These are phyloP conservation scores for Hyposmocoma kahamanoa DNA, from an alignment of 1,140 invertebrate species.

Conservation along the genomic window DNA sequence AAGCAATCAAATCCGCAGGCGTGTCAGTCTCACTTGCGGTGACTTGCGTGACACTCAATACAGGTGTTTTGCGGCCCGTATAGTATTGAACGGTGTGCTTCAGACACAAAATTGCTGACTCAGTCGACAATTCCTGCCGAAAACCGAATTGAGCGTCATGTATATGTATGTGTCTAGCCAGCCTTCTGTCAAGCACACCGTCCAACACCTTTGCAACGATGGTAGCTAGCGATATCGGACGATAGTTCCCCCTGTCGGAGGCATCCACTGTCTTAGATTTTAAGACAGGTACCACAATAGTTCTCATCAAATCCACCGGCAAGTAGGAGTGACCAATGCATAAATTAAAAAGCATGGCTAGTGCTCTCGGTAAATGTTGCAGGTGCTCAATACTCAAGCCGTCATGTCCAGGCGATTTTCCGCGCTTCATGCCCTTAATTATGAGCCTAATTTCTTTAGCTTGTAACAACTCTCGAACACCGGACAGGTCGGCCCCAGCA, in stretches of 20 bases:
- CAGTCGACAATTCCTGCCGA: not conserved
- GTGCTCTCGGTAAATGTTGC: too few relatives aligned
- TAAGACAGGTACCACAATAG: not conserved
- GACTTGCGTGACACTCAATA: too few relatives aligned
- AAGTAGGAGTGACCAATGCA: not conserved
- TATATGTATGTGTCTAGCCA: not conserved
- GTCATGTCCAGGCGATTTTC: too few relatives aligned
- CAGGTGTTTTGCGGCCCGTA: too few relatives aligned
- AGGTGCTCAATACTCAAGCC: too few relatives aligned
- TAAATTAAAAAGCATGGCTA: not conserved
- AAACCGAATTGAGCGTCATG: not conserved
- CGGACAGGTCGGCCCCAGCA: not conserved
- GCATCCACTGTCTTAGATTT: not conserved
- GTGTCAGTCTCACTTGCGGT: too few relatives aligned
- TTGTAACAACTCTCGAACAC: not conserved
- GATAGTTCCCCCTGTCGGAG: not conserved
- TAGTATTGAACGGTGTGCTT: too few relatives aligned
- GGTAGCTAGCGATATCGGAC: not conserved
- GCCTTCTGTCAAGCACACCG: not conserved
- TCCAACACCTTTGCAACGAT: not conserved
- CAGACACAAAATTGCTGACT: too few relatives aligned
- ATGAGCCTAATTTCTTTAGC: not conserved
- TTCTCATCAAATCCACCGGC: not conserved
- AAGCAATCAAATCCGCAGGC: too few relatives aligned
- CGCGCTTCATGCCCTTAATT: not conserved